Evolutionary conservation across 2,888 invertebrate genomes (phyloP), one percentile per base, ranked within the genome.

Genomic region (Eurois occulta): DNA sequence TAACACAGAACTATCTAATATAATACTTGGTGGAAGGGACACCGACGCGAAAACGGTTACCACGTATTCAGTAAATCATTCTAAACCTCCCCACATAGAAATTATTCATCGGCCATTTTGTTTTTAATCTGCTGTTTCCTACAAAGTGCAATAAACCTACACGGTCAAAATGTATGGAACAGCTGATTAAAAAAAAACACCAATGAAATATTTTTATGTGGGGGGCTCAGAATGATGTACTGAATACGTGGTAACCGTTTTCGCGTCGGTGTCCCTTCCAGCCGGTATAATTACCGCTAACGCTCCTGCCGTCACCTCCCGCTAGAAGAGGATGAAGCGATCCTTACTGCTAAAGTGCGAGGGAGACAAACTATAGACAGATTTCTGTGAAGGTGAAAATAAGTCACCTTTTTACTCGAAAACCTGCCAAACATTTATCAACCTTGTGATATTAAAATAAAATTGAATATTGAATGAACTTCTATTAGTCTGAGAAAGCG

Each of bases 1-100:
- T 88, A 86, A 81, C 84, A 80, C 77, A 80, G 70, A 76, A 79
- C 78, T 77, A 77, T 82, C 75, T 88, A 88, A 72, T 77, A 78
- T 68, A n/a, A 41, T 65, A 35, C 62, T 3, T 1, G 35, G 11
- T 62, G 1, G 10, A 21, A 62, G 21, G 21, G 4, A 60, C 4
- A 32, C 10, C 21, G 0, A 21, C 28, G 13, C 2, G 4, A 16
- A 28, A 28, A 58, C 28, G 18, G 3, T 18, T 2, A 16, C 16
- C 16, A 16, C 6, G 58, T 16, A 7, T 58, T 13, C 11, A 4
- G 24, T 24, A 28, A 13, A 13, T 55, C 6, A 28, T 55, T n/a
- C 6, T 55, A n/a, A n/a, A 55, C 13, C 11, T 10, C 52, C 11
- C 24, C 52, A 24, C 10, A 24, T 41, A 41, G 13, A 13, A 41